These are phyloP conservation scores for Plagodis dolabraria DNA, from an alignment of 2,888 invertebrate species.

Conservation along the genomic window DNA sequence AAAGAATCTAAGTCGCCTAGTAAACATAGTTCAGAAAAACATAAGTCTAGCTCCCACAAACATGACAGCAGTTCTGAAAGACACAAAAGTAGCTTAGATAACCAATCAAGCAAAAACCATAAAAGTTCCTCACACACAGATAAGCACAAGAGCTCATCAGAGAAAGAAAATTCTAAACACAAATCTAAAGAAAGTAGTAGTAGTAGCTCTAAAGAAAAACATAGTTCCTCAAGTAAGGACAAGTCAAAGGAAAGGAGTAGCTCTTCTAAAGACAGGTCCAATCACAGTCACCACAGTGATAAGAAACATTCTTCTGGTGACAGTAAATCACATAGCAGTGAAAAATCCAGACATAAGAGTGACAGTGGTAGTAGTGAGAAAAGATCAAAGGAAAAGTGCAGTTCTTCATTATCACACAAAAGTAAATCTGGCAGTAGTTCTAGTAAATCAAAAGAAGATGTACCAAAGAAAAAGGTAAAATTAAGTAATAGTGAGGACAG, in stretches of 20 bases:
- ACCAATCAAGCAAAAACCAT: conserved; percentile 49
- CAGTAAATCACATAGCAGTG: conserved; percentile 57
- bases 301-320: conserved; percentile 67
- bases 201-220: conserved; percentile 67
- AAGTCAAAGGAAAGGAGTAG: conserved; percentile 66
- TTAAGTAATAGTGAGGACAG: conserved; percentile 60
- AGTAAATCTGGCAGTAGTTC: conserved; percentile 58
- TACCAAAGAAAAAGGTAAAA: conserved; percentile 75
- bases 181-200: conserved; percentile 51
- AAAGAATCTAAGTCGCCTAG: conserved; percentile 46
- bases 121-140: conserved; percentile 50
- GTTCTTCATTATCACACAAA: conserved; percentile 62
- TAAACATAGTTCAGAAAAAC: conserved; percentile 50
- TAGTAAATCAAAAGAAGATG: conserved; percentile 65
- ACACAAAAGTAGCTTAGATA: conserved; percentile 48
- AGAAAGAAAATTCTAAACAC: conserved; percentile 57
- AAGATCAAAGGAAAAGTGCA: conserved; percentile 66
- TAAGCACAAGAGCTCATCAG: conserved; percentile 53
- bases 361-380: conserved; percentile 57
- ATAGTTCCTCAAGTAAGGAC: conserved; percentile 68
- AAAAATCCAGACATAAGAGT: conserved; percentile 50
- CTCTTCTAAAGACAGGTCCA: conserved; percentile 71
- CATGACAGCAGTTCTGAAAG: conserved; percentile 48
- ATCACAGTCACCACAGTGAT: conserved; percentile 65
- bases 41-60: conserved; percentile 55